Percentiles rank a stretch among this genome's conserved stretches.
phyloP scores from a whole-genome alignment of 35 echinoderm and acorn worm genomes.

The Acanthaster planci region DNA sequence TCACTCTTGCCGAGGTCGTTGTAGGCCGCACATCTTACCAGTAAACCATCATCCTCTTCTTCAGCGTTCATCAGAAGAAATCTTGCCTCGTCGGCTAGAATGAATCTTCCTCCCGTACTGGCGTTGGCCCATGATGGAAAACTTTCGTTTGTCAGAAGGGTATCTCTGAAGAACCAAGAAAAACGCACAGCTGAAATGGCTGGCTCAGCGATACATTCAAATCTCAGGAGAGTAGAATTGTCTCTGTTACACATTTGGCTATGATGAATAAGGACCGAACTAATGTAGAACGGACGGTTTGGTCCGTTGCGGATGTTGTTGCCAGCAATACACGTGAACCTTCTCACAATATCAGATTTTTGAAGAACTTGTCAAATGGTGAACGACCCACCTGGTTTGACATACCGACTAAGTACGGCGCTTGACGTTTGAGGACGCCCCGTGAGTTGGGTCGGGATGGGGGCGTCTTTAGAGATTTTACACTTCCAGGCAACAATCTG shows the following conservation, averaged over 20 bases:
- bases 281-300: not conserved
- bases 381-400: not conserved
- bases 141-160: not conserved
- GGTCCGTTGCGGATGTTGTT: not conserved
- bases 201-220: not conserved
- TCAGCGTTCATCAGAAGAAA: too few species aligned
- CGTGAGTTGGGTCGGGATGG: not conserved
- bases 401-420: not conserved
- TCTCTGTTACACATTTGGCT: too few species aligned
- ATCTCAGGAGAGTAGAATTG: not conserved
- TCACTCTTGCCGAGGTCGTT: not conserved
- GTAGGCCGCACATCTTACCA: not conserved
- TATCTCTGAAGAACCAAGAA: not conserved
- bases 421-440: not conserved
- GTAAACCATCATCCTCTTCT: not conserved
- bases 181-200: not conserved
- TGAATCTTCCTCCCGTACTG: not conserved
- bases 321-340: not conserved
- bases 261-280: too few species aligned
- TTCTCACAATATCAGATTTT: not conserved
- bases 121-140: not conserved
- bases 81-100: not conserved
- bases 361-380: not conserved
- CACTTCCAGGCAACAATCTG: not conserved
- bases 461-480: not conserved